phyloP scores from a whole-genome alignment of 2,113 vertebrate species.

The Pangasianodon hypophthalmus region DNA sequence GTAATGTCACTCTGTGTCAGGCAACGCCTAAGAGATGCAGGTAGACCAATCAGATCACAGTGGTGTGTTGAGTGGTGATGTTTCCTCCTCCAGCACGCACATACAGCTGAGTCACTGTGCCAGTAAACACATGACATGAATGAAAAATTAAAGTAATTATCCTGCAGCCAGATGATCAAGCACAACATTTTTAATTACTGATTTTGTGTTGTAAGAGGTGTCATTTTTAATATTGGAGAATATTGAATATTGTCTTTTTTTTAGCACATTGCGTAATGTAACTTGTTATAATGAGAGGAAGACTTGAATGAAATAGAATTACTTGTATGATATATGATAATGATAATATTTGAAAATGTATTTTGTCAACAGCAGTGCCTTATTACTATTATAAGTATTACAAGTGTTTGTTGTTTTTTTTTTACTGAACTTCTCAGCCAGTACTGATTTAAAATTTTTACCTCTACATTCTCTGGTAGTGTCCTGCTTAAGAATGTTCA shows the following conservation, averaged over 20 bases:
- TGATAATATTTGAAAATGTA: background rate
- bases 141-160: constrained; percentile 15
- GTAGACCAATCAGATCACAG: constrained; percentile 33
- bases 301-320: constrained; percentile 9
- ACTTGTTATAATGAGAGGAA: constrained; percentile 3
- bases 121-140: constrained; percentile 5
- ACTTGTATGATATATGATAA: background rate
- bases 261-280: background rate
- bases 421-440: constrained; percentile 25
- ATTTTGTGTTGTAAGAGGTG: constrained; percentile 2
- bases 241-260: background rate
- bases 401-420: background rate
- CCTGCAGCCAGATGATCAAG: constrained; percentile 27
- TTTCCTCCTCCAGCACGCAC: constrained; percentile 6
- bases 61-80: background rate
- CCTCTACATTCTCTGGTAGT: constrained; percentile 10
- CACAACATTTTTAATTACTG: constrained; percentile 4
- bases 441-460: constrained; percentile 2
- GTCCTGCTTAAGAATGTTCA: constrained; percentile 31
- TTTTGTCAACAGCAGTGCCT: constrained; percentile 32
- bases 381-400: background rate
- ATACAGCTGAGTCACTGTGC: constrained; percentile 36
- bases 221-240: background rate
- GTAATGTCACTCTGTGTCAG: background rate
- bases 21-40: constrained; percentile 14